Percentiles rank a stretch among this genome's conserved stretches.
These are phyloP conservation scores for Melipona beecheii DNA, from an alignment of 2,888 invertebrate species.

Conservation along the genomic window DNA sequence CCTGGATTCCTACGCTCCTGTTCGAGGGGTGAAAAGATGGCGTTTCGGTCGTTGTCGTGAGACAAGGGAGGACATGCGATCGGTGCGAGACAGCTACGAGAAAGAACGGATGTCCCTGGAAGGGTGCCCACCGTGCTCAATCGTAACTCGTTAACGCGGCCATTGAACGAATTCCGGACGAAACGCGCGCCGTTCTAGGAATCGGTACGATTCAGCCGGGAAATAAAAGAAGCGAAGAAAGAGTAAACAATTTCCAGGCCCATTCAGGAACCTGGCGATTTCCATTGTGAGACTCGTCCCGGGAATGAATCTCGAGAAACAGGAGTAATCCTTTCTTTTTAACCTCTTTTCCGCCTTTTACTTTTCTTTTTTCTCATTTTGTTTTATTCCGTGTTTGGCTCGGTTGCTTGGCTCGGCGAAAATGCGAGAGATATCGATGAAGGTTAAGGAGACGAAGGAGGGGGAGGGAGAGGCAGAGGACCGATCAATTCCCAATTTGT, in stretches of 20 bases:
- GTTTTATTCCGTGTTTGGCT: not conserved
- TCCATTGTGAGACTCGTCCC: constrained; percentile 26
- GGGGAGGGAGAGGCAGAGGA: not conserved
- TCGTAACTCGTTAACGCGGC: constrained; percentile 79
- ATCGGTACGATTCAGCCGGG: constrained; percentile 1
- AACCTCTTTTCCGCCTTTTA: not conserved
- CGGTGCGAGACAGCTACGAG: constrained; percentile 40
- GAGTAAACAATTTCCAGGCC: constrained; percentile 28
- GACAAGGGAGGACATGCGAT: constrained; percentile 57
- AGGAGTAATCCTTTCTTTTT: not conserved
- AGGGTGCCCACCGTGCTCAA: constrained; percentile 68
- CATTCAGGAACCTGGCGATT: constrained; percentile 27
- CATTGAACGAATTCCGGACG: constrained; percentile 67
- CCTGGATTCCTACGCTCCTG: constrained; percentile 52
- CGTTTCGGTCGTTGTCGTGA: constrained; percentile 7
- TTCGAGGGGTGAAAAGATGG: constrained; percentile 51
- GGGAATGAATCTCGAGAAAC: not conserved
- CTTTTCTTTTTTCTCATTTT: not conserved
- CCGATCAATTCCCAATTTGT: constrained; percentile 57
- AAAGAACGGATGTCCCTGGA: constrained; percentile 55
- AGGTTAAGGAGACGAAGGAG: constrained; percentile 7
- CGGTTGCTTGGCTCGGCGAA: not conserved
- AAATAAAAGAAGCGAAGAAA: constrained; percentile 19
- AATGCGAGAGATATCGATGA: constrained; percentile 1
- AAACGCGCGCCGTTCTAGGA: constrained; percentile 13